Evolutionary conservation across 2,888 invertebrate species (phyloP).

Genomic region (Caenorhabditis sinica): DNA sequence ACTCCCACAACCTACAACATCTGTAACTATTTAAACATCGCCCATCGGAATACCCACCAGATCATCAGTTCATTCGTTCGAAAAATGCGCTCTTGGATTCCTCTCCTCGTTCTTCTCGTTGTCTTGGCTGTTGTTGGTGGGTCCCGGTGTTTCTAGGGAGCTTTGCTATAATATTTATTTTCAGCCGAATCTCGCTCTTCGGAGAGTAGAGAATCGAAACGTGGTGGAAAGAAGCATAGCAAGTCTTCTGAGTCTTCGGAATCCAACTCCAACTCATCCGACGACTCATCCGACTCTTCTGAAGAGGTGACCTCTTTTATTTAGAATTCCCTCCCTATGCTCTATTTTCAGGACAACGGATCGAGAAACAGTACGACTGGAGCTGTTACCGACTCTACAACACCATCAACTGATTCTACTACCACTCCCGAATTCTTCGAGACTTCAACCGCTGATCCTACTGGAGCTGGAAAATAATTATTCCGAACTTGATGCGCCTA

Average conservation of each 20-base stretch:
- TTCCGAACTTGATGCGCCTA: too few species aligned
- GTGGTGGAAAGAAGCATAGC: neutral
- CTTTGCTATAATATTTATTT: neutral
- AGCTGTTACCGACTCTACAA: neutral
- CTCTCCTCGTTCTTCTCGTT: neutral
- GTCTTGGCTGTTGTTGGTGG: neutral
- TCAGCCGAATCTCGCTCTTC: constrained; percentile 19
- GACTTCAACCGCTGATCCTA: neutral
- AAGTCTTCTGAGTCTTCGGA: constrained; percentile 26
- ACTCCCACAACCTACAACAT: constrained; percentile 2
- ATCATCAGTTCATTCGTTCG: constrained; percentile 6
- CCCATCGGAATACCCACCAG: neutral
- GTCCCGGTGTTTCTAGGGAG: neutral
- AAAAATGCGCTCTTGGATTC: neutral
- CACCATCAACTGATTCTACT: neutral
- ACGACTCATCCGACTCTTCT: neutral
- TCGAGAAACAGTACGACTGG: neutral
- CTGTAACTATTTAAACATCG: constrained; percentile 2
- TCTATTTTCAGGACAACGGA: neutral
- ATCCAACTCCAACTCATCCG: constrained; percentile 5
- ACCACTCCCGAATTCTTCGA: neutral
- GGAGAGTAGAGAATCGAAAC: constrained; percentile 20
- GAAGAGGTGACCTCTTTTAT: neutral
- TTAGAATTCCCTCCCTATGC: too few species aligned
- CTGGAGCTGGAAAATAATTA: too few species aligned